Conservation (phyloP, 2,888 invertebrate species). For the Agrenia bidenticulata region DNA sequence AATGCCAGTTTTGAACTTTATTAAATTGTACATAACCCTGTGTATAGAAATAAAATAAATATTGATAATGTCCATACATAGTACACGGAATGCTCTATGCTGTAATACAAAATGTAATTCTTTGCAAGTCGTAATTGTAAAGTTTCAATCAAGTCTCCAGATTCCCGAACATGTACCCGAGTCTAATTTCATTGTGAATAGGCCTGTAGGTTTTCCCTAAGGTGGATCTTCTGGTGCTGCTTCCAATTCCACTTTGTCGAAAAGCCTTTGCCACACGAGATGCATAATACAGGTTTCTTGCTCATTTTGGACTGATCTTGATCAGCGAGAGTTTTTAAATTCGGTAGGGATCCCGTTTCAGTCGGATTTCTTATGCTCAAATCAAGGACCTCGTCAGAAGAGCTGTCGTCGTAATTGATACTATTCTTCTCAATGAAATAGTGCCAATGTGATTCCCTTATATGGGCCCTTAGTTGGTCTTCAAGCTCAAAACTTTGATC, state of each 20-base stretch:
- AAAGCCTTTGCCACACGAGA: slow-evolving; percentile 34
- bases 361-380: slow-evolving; percentile 9
- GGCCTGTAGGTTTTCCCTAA: slow-evolving; percentile 15
- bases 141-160: not conserved
- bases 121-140: not conserved
- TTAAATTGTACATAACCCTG: slow-evolving; percentile 1
- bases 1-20: slow-evolving; percentile 20
- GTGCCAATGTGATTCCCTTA: slow-evolving; percentile 34
- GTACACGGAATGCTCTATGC: not conserved
- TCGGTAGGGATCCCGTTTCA: slow-evolving; percentile 16
- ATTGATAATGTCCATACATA: not conserved
- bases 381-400: slow-evolving; percentile 2
- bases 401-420: not conserved
- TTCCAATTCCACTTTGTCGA: slow-evolving; percentile 40
- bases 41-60: not conserved
- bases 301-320: not conserved
- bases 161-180: no score
- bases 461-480: slow-evolving; percentile 30
- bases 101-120: not conserved
- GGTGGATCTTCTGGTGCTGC: slow-evolving; percentile 27
- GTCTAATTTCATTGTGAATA: slow-evolving; percentile 9
- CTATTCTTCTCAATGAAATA: slow-evolving; percentile 26
- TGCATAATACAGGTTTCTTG: slow-evolving; percentile 30
- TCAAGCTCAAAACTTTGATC: slow-evolving; percentile 37
- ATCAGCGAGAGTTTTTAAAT: not conserved